Evolutionary conservation across 2,113 vertebrate species (phyloP).

Genomic region (Empidonax traillii): DNA sequence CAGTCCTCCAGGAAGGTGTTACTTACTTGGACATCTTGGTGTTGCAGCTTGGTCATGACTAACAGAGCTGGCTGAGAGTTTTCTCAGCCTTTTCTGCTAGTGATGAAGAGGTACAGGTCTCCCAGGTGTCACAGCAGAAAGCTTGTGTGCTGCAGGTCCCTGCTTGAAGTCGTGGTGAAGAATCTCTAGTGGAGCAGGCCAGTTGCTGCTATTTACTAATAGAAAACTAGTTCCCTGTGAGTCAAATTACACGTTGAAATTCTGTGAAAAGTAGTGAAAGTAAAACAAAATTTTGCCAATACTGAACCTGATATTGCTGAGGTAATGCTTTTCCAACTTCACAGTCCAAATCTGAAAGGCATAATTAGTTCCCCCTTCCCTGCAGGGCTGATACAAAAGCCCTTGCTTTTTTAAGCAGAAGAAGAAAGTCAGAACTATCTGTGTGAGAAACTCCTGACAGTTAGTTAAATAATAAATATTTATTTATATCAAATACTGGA

Average conservation of each 20-base stretch:
- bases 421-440: not conserved
- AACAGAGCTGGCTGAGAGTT: rapidly evolving
- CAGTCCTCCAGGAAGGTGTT: not conserved
- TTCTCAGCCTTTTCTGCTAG: rapidly evolving
- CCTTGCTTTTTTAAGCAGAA: not conserved
- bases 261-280: not conserved
- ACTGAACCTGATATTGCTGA: not conserved
- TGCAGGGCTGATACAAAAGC: not conserved
- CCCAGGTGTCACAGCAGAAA: rapidly evolving
- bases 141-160: rapidly evolving
- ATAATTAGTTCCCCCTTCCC: not conserved
- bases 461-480: not conserved
- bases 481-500: not conserved
- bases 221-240: not conserved
- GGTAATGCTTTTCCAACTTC: not conserved
- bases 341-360: not conserved
- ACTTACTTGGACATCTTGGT: not conserved
- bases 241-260: not conserved
- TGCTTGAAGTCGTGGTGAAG: not conserved
- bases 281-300: not conserved
- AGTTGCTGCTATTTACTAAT: not conserved
- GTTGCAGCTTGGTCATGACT: too few species aligned
- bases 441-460: not conserved
- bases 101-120: rapidly evolving
- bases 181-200: not conserved